Percentiles rank a stretch among this genome's conserved stretches.
phyloP scores from a whole-genome alignment of 2,797 vertebrate species.

The Discoglossus pictus region DNA sequence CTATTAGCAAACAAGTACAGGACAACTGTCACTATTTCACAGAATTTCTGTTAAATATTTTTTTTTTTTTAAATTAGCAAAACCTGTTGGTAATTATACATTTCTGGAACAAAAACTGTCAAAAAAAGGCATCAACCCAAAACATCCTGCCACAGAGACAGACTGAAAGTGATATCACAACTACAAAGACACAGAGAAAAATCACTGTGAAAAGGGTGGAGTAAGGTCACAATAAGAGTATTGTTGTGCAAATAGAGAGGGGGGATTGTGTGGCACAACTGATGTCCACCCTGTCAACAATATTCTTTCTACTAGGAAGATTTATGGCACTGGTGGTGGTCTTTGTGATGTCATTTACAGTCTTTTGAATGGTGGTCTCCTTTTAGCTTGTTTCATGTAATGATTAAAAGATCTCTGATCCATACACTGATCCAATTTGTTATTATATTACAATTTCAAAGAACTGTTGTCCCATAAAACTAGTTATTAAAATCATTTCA shows the following conservation, averaged over 20 bases:
- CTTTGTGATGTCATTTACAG: background rate
- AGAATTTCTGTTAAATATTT: no score
- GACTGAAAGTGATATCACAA: constrained; percentile 26
- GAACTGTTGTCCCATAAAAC: no score
- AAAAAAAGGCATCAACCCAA: background rate
- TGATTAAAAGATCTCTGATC: no score
- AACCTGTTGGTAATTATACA: no score
- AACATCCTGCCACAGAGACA: constrained; percentile 33
- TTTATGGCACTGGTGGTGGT: background rate
- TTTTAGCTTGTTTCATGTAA: no score
- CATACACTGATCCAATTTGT: no score
- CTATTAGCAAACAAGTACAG: no score
- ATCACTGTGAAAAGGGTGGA: constrained; percentile 13
- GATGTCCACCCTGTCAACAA: background rate
- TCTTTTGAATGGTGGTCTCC: background rate
- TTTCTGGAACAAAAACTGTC: no score
- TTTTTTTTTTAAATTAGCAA: no score
- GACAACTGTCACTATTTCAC: no score
- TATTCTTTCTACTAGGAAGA: background rate
- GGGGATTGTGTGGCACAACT: background rate
- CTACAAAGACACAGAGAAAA: constrained; percentile 29
- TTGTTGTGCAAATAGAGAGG: constrained; percentile 26
- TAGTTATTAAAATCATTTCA: no score
- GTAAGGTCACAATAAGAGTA: constrained; percentile 31
- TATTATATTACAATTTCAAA: no score